Evolutionary conservation across 2,888 invertebrate genomes (phyloP), one percentile per base, ranked within the genome.

Genomic region (Lithophane socia): DNA sequence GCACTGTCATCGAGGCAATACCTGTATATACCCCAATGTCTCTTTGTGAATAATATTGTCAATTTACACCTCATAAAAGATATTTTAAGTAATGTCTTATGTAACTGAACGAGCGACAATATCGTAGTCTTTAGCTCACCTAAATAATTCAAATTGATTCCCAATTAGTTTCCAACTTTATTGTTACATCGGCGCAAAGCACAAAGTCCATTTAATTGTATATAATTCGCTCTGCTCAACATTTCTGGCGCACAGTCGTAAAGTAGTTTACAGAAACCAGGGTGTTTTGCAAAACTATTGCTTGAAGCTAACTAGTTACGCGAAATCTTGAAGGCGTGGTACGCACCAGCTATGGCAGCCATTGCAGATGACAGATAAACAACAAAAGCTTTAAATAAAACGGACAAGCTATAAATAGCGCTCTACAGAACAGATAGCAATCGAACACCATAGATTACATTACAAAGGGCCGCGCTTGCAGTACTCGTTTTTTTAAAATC

Each of bases 351-450:
- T 72, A 77, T 61, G 58, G 73, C 81, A 69, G 74, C 82, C 73
- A 73, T 73, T 83, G 77, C 80, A 86, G 89, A 88, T 89, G 88
- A 83, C 79, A 80, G 89, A 88, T 88, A 89, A 89, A 89, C 80
- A 76, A 79, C 73, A 75, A 78, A 79, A 82, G 77, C 80, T 77
- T 66, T 86, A 77, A 81, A 89, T 80, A 77, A 87, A 70, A 68
- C 63, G 63, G 64, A 74, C 82, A 78, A 77, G 70, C 73, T 29
- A 82, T 89, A 86, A 80, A 81, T 82, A 86, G 54, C 18, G 75
- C 72, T 71, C 75, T 74, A 79, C 61, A 70, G 75, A 75, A 82
- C 77, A 68, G 84, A 86, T 85, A 73, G 67, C 61, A 65, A 84
- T 82, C 80, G 66, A 81, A 77, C 49, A 73, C 70, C 71, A 80